Evolutionary conservation across 2,888 invertebrate species (phyloP).

Genomic region (Ommatoiulus sabulosus): DNA sequence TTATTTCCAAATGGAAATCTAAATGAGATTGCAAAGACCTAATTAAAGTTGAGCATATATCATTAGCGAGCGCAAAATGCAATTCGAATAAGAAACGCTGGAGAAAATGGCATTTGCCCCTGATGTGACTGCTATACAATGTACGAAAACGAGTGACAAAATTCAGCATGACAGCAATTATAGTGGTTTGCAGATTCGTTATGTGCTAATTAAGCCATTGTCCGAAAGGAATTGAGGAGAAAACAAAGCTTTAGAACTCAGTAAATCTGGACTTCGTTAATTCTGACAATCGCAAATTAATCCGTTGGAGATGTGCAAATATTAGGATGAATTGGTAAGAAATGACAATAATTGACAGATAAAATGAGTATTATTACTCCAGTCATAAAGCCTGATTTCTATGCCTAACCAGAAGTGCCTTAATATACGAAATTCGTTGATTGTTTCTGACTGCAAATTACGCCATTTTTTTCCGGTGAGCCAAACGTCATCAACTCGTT

Average conservation of each 20-base stretch:
- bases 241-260: not conserved
- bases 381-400: not conserved
- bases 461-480: not conserved
- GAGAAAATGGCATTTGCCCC: not conserved
- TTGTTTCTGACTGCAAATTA: not conserved
- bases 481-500: not conserved
- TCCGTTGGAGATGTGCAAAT: not conserved
- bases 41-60: not conserved
- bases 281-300: not conserved
- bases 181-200: not conserved
- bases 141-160: not conserved
- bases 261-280: not conserved
- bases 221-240: not conserved
- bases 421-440: not conserved
- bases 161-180: not conserved
- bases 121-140: not conserved
- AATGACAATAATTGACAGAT: not conserved
- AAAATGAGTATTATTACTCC: not conserved
- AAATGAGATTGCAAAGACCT: not conserved
- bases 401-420: not conserved
- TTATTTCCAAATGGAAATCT: not conserved
- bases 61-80: not conserved
- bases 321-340: not conserved
- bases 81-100: not conserved
- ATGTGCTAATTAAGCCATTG: constrained; percentile 19